phyloP scores from a whole-genome alignment of 2,797 vertebrate genomes.

The Spinus olivaceus region DNA sequence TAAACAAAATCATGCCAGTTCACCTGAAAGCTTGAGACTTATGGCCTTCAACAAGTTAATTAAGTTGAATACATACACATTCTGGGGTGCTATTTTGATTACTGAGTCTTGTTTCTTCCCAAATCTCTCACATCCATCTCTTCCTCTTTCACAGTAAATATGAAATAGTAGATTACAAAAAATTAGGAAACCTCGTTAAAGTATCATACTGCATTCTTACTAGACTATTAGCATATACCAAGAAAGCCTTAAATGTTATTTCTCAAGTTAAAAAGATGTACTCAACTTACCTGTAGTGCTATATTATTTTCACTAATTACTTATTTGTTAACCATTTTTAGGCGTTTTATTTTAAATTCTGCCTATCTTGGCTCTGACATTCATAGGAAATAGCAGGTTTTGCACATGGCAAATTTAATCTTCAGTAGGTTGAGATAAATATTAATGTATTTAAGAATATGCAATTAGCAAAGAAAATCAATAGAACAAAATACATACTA shows the following conservation, averaged over 20 bases:
- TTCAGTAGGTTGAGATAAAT: not conserved
- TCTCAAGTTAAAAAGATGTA: not conserved
- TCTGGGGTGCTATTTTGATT: not conserved
- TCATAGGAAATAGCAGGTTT: not conserved
- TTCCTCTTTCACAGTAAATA: not conserved
- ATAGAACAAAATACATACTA: not conserved
- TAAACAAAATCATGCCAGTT: not conserved
- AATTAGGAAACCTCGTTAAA: not conserved
- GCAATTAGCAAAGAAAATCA: not conserved
- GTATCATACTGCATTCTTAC: not conserved
- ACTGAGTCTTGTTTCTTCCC: not conserved
- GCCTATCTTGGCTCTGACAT: not conserved
- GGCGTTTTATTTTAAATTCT: not conserved
- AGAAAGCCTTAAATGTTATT: not conserved
- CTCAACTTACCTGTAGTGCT: not conserved
- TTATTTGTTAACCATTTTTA: not conserved
- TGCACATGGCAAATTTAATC: not conserved
- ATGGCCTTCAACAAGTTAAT: not conserved
- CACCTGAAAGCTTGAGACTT: not conserved
- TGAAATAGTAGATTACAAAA: not conserved
- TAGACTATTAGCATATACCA: not conserved
- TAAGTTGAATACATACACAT: not conserved
- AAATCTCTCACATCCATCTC: not conserved
- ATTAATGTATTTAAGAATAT: not conserved
- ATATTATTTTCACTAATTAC: not conserved